A percentile compares a stretch with the other conserved stretches of the same genome.
Evolutionary conservation across 2,797 vertebrate genomes (phyloP).

Genomic region (Erethizon dorsatum): DNA sequence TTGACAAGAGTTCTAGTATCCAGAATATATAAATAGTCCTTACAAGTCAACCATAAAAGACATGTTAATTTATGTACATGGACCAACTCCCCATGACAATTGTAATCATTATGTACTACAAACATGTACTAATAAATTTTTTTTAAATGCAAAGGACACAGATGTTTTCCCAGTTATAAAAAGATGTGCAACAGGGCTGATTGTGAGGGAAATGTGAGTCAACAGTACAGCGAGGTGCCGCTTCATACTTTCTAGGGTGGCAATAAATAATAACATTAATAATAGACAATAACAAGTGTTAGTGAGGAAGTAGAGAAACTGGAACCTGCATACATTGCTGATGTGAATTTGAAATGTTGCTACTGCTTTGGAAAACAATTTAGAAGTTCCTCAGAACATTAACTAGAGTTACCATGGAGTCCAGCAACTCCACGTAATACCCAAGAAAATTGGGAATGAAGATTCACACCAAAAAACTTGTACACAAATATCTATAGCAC

Average conservation of each 20-base stretch:
- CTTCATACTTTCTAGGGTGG: neutral
- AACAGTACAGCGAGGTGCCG: neutral
- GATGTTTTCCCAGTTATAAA: neutral
- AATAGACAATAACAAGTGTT: neutral
- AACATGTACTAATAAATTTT: neutral
- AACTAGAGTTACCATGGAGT: neutral
- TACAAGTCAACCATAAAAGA: neutral
- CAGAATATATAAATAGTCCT: neutral
- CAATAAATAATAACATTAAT: neutral
- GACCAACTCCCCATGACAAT: neutral
- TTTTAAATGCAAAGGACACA: neutral
- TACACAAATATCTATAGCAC: neutral
- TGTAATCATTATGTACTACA: neutral
- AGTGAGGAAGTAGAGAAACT: neutral
- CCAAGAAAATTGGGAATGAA: neutral
- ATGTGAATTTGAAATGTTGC: neutral
- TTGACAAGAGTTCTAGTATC: neutral
- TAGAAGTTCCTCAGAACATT: neutral
- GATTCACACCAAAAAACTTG: neutral
- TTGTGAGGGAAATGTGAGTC: neutral
- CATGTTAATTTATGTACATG: neutral
- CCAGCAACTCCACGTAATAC: neutral
- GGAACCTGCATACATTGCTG: neutral
- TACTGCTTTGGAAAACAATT: neutral
- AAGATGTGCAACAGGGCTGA: neutral